Evolutionary conservation across 2,888 invertebrate genomes (phyloP).

Genomic region (Oligia strigilis): DNA sequence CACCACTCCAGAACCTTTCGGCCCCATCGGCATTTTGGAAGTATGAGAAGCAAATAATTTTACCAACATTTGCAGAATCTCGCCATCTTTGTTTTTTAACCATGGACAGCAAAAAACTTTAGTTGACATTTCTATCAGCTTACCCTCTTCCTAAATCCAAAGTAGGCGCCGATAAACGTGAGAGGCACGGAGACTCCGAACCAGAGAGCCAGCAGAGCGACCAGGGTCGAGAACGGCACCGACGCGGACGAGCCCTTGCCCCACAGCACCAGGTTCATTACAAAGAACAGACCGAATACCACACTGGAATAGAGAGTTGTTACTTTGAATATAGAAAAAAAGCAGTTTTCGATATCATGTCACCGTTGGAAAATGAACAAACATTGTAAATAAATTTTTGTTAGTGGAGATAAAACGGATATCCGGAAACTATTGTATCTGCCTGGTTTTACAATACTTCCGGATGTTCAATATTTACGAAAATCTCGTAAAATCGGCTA

Average conservation of each 20-base stretch:
- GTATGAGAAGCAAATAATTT: neutral
- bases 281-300: slow-evolving; percentile 98
- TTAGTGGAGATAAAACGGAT: neutral
- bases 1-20: too few species aligned
- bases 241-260: slow-evolving; percentile 98
- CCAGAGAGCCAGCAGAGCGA: slow-evolving; percentile 98
- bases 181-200: slow-evolving; percentile 99
- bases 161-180: slow-evolving; percentile 99
- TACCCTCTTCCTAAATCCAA: slow-evolving; percentile 99
- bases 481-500: neutral
- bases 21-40: neutral
- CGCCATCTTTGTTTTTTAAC: neutral
- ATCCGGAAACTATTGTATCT: neutral
- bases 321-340: neutral
- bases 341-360: neutral
- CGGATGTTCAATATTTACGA: neutral
- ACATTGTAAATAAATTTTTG: neutral
- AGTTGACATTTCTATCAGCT: slow-evolving; percentile 67
- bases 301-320: slow-evolving; percentile 91
- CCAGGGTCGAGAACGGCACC: slow-evolving; percentile 98
- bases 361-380: neutral
- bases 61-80: neutral
- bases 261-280: slow-evolving; percentile 99
- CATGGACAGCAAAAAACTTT: neutral
- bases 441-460: neutral